phyloP scores from a whole-genome alignment of 2,797 vertebrate species.

The Enteromius radiatus region DNA sequence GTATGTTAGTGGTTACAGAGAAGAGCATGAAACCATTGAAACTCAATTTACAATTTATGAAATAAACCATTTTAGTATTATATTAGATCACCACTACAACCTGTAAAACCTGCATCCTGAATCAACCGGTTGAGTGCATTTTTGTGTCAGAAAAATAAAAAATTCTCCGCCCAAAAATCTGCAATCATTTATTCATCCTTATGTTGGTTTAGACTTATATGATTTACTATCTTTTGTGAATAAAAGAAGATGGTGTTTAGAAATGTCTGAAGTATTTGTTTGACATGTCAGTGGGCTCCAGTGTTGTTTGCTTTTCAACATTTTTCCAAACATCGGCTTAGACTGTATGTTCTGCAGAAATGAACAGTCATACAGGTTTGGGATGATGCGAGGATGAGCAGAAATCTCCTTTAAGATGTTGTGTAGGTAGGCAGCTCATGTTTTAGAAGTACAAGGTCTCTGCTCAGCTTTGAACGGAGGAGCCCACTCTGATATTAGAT shows the following conservation, averaged over 20 bases:
- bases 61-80: neutral
- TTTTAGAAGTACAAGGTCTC: neutral
- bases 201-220: neutral
- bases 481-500: constrained; percentile 23
- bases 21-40: neutral
- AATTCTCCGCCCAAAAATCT: neutral
- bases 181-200: neutral
- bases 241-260: neutral
- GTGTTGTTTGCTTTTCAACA: neutral
- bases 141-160: neutral
- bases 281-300: neutral
- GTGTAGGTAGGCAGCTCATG: neutral
- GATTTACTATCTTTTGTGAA: neutral
- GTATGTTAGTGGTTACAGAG: neutral
- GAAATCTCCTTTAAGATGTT: neutral
- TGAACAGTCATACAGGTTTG: neutral
- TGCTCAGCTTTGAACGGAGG: neutral
- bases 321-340: no score
- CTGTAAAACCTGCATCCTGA: neutral
- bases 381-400: neutral
- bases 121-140: neutral
- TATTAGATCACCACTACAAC: neutral
- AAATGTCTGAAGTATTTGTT: neutral
- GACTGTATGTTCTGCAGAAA: neutral
- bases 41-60: neutral